Evolutionary conservation across 2,797 vertebrate species (phyloP).

Genomic region (Xenentodon cancila): DNA sequence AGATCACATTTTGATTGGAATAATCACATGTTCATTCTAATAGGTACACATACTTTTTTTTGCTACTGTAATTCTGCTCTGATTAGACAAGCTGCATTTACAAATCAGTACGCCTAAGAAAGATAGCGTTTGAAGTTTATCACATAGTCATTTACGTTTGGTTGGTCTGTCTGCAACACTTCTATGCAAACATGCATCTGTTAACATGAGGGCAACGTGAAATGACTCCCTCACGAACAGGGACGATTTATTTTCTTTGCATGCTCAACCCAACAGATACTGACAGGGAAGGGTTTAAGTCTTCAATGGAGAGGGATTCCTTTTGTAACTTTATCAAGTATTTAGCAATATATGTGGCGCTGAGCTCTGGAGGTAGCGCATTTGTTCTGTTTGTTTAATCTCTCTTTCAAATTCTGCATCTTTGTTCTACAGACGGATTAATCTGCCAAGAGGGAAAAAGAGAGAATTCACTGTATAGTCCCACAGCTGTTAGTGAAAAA

Average conservation of each 20-base stretch:
- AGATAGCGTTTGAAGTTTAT: too few species aligned
- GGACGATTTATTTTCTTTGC: slow-evolving; percentile 47
- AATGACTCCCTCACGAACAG: slow-evolving; percentile 23
- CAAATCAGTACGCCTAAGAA: too few species aligned
- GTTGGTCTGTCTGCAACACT: not conserved
- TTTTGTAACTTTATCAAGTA: slow-evolving; percentile 60
- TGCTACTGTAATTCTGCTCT: too few species aligned
- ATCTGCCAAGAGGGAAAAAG: slow-evolving; percentile 30
- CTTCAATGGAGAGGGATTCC: slow-evolving; percentile 50
- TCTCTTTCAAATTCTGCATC: slow-evolving; percentile 19
- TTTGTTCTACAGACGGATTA: slow-evolving; percentile 59
- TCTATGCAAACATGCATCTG: slow-evolving; percentile 5
- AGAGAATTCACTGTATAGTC: slow-evolving; percentile 28
- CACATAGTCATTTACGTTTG: not conserved
- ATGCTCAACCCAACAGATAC: slow-evolving; percentile 33
- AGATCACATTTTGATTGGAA: too few species aligned
- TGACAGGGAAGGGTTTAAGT: slow-evolving; percentile 23
- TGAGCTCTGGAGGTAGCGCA: slow-evolving; percentile 35
- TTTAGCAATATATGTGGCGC: slow-evolving; percentile 47
- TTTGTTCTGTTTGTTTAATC: slow-evolving; percentile 55
- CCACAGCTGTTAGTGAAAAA: slow-evolving; percentile 42
- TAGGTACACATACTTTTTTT: too few species aligned
- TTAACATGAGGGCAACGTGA: slow-evolving; percentile 22
- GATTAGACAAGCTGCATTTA: too few species aligned
- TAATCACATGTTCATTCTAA: too few species aligned